These are phyloP conservation scores for Rhopalosiphum nymphaeae DNA, from an alignment of 2,888 invertebrate species.

Conservation along the genomic window DNA sequence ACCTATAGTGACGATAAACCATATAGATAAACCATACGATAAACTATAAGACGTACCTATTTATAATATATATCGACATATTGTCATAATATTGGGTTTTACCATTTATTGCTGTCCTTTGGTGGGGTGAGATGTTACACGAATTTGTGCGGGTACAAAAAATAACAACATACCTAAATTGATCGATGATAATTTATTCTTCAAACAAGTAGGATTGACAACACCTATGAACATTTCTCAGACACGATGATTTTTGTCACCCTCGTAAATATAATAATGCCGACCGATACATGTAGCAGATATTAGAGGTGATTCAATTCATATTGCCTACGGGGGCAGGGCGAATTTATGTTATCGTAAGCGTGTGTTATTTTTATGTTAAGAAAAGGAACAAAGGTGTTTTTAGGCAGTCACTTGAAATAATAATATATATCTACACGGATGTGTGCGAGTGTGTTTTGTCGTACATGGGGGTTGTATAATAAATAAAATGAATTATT, in stretches of 20 bases:
- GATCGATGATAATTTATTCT: conserved; percentile 7
- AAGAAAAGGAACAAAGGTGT: conserved; percentile 51
- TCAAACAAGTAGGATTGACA: not conserved
- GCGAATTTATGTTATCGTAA: conserved; percentile 30
- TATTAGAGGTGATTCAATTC: conserved; percentile 28
- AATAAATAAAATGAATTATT: conserved; percentile 52
- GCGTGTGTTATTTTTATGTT: conserved; percentile 20
- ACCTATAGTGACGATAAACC: not conserved
- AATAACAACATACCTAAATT: not conserved
- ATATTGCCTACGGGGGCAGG: not conserved
- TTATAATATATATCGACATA: not conserved
- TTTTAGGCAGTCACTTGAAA: conserved; percentile 54
- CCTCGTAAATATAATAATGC: conserved; percentile 23
- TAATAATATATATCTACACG: conserved; percentile 21
- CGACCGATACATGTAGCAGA: conserved; percentile 25
- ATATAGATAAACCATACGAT: too few species aligned
- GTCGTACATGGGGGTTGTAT: not conserved
- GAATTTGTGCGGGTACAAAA: not conserved
- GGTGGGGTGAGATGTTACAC: not conserved
- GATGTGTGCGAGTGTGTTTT: not conserved
- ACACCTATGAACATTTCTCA: not conserved
- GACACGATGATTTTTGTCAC: not conserved
- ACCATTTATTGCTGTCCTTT: too few species aligned
- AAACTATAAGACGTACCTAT: not conserved
- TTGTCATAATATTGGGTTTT: not conserved